Evolutionary conservation across 2,113 vertebrate genomes (phyloP).

Genomic region (Nicator chloris): DNA sequence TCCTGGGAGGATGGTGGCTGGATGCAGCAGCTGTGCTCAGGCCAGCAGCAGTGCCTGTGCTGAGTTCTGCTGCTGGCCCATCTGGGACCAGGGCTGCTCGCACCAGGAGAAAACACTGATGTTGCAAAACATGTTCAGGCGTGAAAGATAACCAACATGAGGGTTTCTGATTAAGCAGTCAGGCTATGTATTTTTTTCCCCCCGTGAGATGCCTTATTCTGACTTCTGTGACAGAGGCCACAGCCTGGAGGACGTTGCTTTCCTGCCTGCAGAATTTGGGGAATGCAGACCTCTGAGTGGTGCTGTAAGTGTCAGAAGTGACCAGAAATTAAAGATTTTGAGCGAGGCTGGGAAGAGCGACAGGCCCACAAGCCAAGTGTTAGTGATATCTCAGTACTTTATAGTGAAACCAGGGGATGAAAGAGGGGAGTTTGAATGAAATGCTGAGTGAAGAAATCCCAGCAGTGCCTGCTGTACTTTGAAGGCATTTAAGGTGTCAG

Average conservation of each 20-base stretch:
- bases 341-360: background rate
- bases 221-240: background rate
- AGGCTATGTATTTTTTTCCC: background rate
- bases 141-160: background rate
- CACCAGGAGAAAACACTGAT: background rate
- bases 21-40: background rate
- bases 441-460: background rate
- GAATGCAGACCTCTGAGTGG: background rate
- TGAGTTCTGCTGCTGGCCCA: background rate
- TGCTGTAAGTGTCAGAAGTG: background rate
- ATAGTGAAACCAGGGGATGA: background rate
- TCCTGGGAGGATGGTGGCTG: rapidly evolving
- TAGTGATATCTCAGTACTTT: background rate
- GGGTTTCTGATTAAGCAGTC: background rate
- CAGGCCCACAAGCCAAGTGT: background rate
- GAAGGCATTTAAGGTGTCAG: background rate
- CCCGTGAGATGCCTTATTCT: background rate
- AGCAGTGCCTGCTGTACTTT: background rate
- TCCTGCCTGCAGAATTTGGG: background rate
- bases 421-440: background rate
- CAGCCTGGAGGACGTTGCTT: background rate
- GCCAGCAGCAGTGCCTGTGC: background rate
- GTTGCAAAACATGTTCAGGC: background rate
- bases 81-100: background rate
- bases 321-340: background rate